These are phyloP conservation scores for Pseudopipra pipra DNA, from an alignment of 2,113 vertebrate genomes.

Conservation along the genomic window DNA sequence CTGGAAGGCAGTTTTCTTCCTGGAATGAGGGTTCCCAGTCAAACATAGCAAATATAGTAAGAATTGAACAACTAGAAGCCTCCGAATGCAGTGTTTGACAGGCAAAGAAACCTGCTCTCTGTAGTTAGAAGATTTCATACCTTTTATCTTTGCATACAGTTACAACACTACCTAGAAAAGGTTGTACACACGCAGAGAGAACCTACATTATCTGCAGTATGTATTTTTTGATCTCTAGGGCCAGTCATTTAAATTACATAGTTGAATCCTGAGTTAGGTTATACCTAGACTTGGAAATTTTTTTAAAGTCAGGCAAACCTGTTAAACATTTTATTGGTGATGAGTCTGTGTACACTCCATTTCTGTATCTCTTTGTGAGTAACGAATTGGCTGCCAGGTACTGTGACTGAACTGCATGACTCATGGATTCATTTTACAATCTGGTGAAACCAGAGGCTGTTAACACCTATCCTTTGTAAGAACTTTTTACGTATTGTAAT, in stretches of 20 bases:
- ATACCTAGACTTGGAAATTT: background rate
- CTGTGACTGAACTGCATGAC: background rate
- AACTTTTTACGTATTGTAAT: background rate
- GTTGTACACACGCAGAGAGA: background rate
- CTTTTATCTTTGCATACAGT: background rate
- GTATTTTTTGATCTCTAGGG: background rate
- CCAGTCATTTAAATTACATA: conserved; percentile 21
- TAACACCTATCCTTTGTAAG: conserved; percentile 31
- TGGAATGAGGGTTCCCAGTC: background rate
- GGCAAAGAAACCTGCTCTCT: background rate
- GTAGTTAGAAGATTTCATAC: background rate
- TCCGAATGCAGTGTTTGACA: background rate
- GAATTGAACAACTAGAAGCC: background rate
- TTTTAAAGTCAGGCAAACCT: background rate
- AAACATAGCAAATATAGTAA: conserved; percentile 1
- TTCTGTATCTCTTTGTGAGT: conserved; percentile 32
- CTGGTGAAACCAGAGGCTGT: conserved; percentile 4
- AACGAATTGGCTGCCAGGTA: background rate
- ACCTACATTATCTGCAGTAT: background rate
- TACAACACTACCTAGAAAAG: background rate
- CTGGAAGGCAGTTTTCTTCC: background rate
- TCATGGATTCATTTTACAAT: conserved; percentile 23
- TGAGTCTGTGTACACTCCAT: background rate
- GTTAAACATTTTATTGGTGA: conserved; percentile 37
- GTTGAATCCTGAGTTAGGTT: background rate